Conservation (phyloP, 2,888 invertebrate species). For the Tineola bisselliella region DNA sequence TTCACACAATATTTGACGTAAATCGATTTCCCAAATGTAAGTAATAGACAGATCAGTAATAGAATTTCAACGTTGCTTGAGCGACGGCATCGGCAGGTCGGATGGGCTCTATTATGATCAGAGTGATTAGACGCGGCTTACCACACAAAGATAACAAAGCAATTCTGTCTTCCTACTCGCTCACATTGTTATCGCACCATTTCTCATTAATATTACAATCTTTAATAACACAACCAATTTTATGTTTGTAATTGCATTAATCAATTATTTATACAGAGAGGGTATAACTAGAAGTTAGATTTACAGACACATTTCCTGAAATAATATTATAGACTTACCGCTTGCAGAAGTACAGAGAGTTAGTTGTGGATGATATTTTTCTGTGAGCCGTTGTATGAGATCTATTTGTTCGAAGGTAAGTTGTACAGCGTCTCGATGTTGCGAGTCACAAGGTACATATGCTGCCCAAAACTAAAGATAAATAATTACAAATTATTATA, state of each 20-base stretch:
- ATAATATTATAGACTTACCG: conserved; percentile 60
- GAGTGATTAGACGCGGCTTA: conserved; percentile 3
- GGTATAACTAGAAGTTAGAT: no score
- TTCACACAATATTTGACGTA: neutral
- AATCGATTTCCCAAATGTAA: conserved; percentile 7
- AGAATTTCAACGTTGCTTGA: conserved; percentile 1
- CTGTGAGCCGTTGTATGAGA: conserved; percentile 82
- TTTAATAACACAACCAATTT: neutral
- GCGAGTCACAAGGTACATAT: conserved; percentile 84
- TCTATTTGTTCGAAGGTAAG: conserved; percentile 87
- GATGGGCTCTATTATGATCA: neutral
- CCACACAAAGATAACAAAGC: conserved; percentile 7
- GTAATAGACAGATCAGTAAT: neutral
- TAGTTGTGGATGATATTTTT: conserved; percentile 80
- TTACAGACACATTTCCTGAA: neutral
- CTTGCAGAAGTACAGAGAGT: conserved; percentile 81
- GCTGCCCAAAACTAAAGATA: conserved; percentile 83
- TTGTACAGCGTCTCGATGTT: conserved; percentile 85
- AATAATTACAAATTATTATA: no score
- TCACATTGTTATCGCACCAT: neutral
- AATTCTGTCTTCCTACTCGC: neutral
- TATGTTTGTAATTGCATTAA: no score
- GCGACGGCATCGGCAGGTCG: neutral
- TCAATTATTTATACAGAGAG: no score
- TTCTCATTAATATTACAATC: neutral